Evolutionary conservation across 2,797 vertebrate species (phyloP).

Genomic region (Alcedo atthis): DNA sequence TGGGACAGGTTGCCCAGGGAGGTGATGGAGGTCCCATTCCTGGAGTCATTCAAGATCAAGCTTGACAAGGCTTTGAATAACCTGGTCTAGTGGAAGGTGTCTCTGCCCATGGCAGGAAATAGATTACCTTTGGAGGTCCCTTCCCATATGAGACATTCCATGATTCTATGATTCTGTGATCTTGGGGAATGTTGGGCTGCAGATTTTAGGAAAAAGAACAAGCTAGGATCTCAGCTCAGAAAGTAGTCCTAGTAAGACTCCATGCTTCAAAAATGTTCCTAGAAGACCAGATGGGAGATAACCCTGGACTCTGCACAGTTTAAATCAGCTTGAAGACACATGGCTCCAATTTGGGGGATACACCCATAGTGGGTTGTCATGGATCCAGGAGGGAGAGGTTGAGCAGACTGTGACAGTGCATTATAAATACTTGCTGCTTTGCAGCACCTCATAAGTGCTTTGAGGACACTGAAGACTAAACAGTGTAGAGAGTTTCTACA

Average conservation of each 20-base stretch:
- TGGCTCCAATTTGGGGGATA: not conserved
- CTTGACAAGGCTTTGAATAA: too few species aligned
- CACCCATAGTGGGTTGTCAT: not conserved
- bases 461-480: not conserved
- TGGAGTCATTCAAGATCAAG: too few species aligned
- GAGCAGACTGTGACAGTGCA: not conserved
- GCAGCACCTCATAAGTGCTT: not conserved
- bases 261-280: not conserved
- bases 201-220: not conserved
- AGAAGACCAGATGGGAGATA: not conserved
- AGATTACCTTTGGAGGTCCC: too few species aligned
- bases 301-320: not conserved
- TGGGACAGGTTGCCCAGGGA: too few species aligned
- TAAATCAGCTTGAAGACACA: not conserved
- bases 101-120: too few species aligned
- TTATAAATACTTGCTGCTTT: not conserved
- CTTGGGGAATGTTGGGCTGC: fast-evolving
- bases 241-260: not conserved
- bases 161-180: too few species aligned
- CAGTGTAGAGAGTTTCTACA: not conserved
- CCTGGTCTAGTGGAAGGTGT: too few species aligned
- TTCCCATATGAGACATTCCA: too few species aligned
- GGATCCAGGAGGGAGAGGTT: not conserved
- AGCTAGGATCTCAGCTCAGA: not conserved
- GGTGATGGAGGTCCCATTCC: too few species aligned